Evolutionary conservation across 2,797 vertebrate genomes (phyloP), one percentile per base, ranked within the genome.

Genomic region (Buphagus erythrorhynchus): DNA sequence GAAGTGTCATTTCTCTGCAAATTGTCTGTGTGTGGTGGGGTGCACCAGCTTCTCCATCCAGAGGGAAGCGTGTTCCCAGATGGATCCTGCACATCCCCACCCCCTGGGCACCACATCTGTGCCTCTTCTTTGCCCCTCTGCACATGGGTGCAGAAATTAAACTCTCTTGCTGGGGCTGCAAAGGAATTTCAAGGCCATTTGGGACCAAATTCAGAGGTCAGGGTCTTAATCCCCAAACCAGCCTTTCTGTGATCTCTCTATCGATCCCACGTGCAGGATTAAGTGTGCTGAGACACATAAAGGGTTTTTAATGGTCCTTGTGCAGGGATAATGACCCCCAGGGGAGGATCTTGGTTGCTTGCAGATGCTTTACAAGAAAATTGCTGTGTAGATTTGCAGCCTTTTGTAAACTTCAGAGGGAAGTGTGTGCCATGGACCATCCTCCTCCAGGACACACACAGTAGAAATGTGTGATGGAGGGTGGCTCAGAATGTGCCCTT

Each of bases 61-160:
- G 35, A 42, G 24, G 11, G 62, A 28, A 35, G 7, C 1, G 0
- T 13, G 12, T 45, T 93, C 46, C 75, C 1, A 4, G 13, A 11
- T 14, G 2, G 2, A 18, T 31, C 57, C 1, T 10, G 16, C 6
- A 2, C 28, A 26, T 42, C 29, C 43, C 11, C 22, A 33, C 4
- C 13, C 3, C 1, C 19, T 2, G 9, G 62, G 35, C 63, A 78
- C 7, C 1, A 0, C 59, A 24, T 16, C 49, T 3, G 0, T 31
- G 33, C 19, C 63, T 51, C 29, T 21, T 8, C 57, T 31, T 22
- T 0, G 0, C 48, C 35, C 31, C 42, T 29, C 16, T 61, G 59
- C 73, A 10, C 29, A 0, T 3, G 33, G 40, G 3, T 17, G 28
- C 36, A 31, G 48, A 13, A 89, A 68, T 49, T 1, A 33, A 67